Evolutionary conservation across 1,140 invertebrate species (phyloP), one percentile per base, ranked within the genome.

Genomic region (Drosophila willistoni): DNA sequence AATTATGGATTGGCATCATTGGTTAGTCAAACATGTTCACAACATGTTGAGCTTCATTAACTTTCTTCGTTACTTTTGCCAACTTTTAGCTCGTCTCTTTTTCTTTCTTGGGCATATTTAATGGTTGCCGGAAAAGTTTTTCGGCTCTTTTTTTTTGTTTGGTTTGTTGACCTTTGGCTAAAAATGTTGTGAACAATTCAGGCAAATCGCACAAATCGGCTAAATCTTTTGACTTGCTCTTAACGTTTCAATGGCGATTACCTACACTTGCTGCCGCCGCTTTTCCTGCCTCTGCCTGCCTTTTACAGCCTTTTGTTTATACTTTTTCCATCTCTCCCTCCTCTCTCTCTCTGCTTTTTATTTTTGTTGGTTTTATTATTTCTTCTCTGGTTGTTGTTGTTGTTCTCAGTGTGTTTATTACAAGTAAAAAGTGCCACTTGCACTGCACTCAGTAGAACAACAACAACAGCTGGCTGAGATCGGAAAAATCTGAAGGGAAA

Each of bases 1-100:
- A 64, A 78, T 78, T 78, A 78, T 74, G 74, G 75, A 51, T 51
- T 51, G 44, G 44, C 44, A 22, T 51, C 19, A 51, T 51, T 10
- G 44, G 17, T 51, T 22, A 22, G 44, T 22, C 44, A 22, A 51
- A 51, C 44, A 51, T 51, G 44, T 51, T 22, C 44, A 51, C 44
- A 22, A 22, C 44, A 25, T 25, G 44, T 51, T 51, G 1, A 51
- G 44, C 44, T 51, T 51, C 44, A 51, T 51, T 51, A 51, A 51
- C 44, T 51, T 51, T 47, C 2, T 17, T 17, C 9, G 14, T 12
- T 22, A 22, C 7, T 51, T 51, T 19, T 1, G 13, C 17, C 44
- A 51, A 51, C 44, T 51, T 51, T 51, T 51, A 12, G 44, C 17
- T 12, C 1, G 7, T 47, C 44, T 19, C 14, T 47, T 9, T 17